Evolutionary conservation across 2,797 vertebrate genomes (phyloP).

Genomic region (Coregonus ussuriensis): DNA sequence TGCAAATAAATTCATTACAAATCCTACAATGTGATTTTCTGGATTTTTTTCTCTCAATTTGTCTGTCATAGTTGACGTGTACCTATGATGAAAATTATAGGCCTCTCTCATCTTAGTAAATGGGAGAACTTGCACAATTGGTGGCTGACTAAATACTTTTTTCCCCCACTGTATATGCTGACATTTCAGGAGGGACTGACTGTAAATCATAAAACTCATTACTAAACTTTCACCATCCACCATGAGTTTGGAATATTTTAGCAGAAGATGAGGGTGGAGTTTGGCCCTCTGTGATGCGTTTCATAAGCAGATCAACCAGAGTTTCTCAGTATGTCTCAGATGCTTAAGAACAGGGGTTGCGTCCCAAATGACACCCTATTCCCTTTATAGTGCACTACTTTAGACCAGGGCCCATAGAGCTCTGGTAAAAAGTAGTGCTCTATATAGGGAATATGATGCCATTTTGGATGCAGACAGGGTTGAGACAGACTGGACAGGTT

Average conservation of each 20-base stretch:
- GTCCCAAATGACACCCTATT: not conserved
- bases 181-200: not conserved
- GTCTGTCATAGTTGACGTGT: no score
- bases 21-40: no score
- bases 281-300: constrained; percentile 42
- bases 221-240: constrained; percentile 34
- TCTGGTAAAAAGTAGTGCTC: not conserved
- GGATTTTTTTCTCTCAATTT: no score
- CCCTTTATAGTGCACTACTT: not conserved
- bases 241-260: constrained; percentile 34
- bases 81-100: no score
- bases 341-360: constrained; percentile 7
- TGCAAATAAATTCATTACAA: no score
- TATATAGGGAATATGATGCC: not conserved
- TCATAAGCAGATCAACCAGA: constrained; percentile 37
- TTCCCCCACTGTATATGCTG: no score
- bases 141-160: no score
- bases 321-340: constrained; percentile 23
- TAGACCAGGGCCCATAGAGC: not conserved
- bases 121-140: no score
- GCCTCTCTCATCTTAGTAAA: no score
- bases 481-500: constrained; percentile 31
- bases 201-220: constrained; percentile 13
- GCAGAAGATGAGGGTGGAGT: constrained; percentile 37
- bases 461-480: no score